Evolutionary conservation across 2,113 vertebrate species (phyloP), one percentile per base, ranked within the genome.

Genomic region (Nibea coibor): DNA sequence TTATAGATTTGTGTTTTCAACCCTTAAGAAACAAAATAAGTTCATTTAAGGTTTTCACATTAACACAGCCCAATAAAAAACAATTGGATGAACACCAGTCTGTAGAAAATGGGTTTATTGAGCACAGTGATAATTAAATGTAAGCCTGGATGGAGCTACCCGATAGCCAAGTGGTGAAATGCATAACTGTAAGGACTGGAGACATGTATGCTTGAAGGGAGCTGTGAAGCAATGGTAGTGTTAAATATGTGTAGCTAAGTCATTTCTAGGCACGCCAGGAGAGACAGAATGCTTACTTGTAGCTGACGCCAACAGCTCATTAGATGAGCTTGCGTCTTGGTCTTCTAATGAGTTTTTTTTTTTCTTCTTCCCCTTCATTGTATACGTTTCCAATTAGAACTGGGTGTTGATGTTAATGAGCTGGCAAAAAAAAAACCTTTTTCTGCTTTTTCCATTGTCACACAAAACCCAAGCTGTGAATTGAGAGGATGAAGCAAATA

Each of bases 221-320:
- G 19, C 42, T 79, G 11, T n/a, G 50, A 24, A 20, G 20, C 43
- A 14, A 62, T 42, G 8, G 9, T 61, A 15, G 14, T 28, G n/a
- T 15, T 28, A 56, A 70, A 53, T 69, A 42, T 51, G 31, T 72
- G 22, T n/a, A 11, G 66, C 48, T 43, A 16, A 61, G 50, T 67
- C 2, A 47, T 67, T 58, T 20, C 45, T 22, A 54, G 35, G 67
- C 26, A 64, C 12, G n/a, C 22, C 2, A 31, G 43, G 51, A 35
- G 64, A 69, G 48, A 53, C 61, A 61, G 45, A 59, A 39, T 51
- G 1, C 64, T 72, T 77, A 31, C 48, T 67, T 39, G 0, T 65
- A 35, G 45, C 53, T 54, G 66, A 70, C 4, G 12, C 19, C 53
- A 66, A 42, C 19, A 45, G 66, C 72, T 79, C 80, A 87, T 87